Evolutionary conservation across 2,888 invertebrate species (phyloP).

Genomic region (Hemithea aestivaria): DNA sequence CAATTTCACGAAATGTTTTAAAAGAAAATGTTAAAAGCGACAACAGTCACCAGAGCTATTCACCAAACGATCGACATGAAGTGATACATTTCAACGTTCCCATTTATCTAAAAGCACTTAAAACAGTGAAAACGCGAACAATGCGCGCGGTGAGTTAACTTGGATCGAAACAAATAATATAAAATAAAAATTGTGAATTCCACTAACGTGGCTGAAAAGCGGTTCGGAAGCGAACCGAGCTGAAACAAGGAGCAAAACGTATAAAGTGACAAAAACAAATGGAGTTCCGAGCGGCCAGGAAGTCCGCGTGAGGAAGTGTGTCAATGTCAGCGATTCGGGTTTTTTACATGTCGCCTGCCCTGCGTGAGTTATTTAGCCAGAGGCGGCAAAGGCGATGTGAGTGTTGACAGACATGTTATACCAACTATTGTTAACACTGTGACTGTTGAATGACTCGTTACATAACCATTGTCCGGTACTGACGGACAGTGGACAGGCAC

Average conservation of each 20-base stretch:
- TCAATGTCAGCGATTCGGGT: constrained; percentile 66
- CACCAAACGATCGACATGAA: constrained; percentile 7
- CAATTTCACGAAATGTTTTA: too few relatives aligned
- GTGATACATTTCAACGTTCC: constrained; percentile 15
- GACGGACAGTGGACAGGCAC: constrained; percentile 12
- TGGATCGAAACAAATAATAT: constrained; percentile 36
- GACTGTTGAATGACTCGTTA: not conserved
- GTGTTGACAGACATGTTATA: not conserved
- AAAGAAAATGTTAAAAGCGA: too few relatives aligned
- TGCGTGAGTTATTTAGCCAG: constrained; percentile 35
- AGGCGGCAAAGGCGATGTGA: constrained; percentile 7
- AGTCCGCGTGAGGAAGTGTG: constrained; percentile 58
- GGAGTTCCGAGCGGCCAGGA: constrained; percentile 48
- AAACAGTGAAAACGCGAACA: constrained; percentile 32
- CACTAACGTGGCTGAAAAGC: constrained; percentile 45
- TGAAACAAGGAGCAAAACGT: constrained; percentile 37
- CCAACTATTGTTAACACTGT: not conserved
- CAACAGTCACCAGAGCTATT: too few relatives aligned
- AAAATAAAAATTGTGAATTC: constrained; percentile 41
- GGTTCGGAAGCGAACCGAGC: constrained; percentile 41
- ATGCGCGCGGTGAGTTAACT: constrained; percentile 35
- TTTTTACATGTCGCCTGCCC: constrained; percentile 37
- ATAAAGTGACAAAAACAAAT: constrained; percentile 42
- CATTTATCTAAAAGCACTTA: constrained; percentile 12
- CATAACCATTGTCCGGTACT: too few relatives aligned